A percentile compares a stretch with the other conserved stretches of the same genome.
These are phyloP conservation scores for Gavia stellata DNA, from an alignment of 2,113 vertebrate species.

Conservation along the genomic window DNA sequence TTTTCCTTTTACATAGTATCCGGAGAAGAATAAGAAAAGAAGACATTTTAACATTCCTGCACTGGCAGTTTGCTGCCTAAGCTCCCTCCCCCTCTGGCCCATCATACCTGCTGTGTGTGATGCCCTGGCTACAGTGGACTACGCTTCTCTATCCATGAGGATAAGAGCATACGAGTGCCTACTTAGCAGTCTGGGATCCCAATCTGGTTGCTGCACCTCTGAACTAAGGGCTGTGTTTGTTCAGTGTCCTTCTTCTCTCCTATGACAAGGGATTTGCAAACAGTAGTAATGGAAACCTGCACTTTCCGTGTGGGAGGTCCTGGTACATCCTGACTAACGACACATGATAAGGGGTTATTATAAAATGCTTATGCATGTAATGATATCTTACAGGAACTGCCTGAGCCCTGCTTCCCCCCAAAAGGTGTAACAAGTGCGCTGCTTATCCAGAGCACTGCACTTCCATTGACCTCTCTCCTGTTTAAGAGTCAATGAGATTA, in stretches of 20 bases:
- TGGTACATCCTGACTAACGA: neutral
- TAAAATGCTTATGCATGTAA: neutral
- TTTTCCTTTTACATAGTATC: neutral
- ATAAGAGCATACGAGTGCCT: neutral
- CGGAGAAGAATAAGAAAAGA: neutral
- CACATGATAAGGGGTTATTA: neutral
- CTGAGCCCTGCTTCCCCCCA: neutral
- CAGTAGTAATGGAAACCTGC: neutral
- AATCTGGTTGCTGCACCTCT: neutral
- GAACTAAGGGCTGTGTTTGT: neutral
- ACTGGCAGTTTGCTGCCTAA: neutral
- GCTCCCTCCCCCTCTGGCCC: neutral
- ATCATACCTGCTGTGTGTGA: neutral
- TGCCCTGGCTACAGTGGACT: rapidly evolving
- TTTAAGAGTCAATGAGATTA: neutral
- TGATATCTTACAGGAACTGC: neutral
- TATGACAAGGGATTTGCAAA: neutral
- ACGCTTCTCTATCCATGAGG: neutral
- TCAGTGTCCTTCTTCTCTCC: neutral
- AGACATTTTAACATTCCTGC: neutral
- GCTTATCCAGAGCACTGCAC: neutral
- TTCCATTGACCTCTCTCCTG: neutral
- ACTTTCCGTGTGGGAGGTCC: neutral
- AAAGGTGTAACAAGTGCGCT: neutral
- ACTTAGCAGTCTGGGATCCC: neutral